Evolutionary conservation across 2,797 vertebrate genomes (phyloP), one percentile per base, ranked within the genome.

Genomic region (Mallotus villosus): DNA sequence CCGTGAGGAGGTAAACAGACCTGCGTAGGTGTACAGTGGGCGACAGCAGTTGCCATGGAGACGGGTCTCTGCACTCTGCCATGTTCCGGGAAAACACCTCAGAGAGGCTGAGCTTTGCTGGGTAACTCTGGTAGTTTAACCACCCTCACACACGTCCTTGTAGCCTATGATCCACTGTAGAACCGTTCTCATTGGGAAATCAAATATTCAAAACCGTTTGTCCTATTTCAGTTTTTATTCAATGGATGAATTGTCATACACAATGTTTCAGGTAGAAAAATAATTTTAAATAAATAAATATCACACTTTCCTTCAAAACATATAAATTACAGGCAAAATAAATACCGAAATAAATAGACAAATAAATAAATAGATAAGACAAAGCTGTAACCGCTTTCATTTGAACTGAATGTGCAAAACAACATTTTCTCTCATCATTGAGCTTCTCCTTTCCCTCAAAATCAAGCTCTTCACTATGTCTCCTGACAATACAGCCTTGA

Each of bases 261-360:
- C 75, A 85, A 64, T 75, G 74, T 53, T 78, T 71, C 2, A 5
- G 41, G 76, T 83, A 74, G 55, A 78, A 82, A 78, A 60, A 65
- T 57, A 76, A 85, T 83, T 84, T 90, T n/a, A 70, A 53, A 72
- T 0, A 22, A 86, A 90, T 89, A 88, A 90, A 90, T 85, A 87
- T 58, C 0, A 57, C 34, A 63, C 24, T 63, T 21, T 51, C 5
- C 16, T 17, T 12, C 32, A 72, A 51, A 62, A 67, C 58, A 62
- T 51, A 49, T 34, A 21, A 73, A 49, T 37, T 22, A 9, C 21
- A 69, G 27, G 55, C n/a, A 46, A 49, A 69, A 72, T 72, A 75
- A 72, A 74, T 74, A 71, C 41, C 78, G 22, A 68, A 53, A 77
- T 76, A 78, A 71, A 68, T 74, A 74, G 41, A 71, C 46, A n/a